A percentile compares a stretch with the other conserved stretches of the same genome.
These are phyloP conservation scores for Dinoponera quadriceps DNA, from an alignment of 1,140 invertebrate genomes.

Conservation along the genomic window DNA sequence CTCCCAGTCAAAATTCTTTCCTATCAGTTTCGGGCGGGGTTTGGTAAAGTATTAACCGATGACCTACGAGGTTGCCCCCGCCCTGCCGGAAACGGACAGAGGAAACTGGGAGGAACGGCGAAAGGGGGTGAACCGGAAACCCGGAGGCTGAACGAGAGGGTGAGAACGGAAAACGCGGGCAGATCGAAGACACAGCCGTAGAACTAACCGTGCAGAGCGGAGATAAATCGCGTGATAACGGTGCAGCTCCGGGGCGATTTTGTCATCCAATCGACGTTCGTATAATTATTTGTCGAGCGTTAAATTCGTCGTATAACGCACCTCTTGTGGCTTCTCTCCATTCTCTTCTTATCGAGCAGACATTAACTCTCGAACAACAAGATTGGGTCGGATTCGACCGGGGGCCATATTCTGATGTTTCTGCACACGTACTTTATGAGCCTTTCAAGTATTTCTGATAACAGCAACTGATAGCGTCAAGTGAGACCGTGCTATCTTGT, in stretches of 20 bases:
- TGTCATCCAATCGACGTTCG: background rate
- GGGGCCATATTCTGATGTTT: no score
- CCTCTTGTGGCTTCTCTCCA: background rate
- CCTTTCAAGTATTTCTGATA: no score
- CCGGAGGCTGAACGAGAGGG: background rate
- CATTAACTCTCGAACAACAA: no score
- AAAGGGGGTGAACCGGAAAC: background rate
- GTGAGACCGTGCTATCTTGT: no score
- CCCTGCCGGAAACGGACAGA: background rate
- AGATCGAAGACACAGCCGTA: background rate
- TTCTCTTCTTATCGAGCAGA: constrained; percentile 14
- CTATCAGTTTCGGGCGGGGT: background rate
- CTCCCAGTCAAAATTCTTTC: constrained; percentile 31
- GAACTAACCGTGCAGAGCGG: background rate
- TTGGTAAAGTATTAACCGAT: constrained; percentile 52
- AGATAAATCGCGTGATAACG: background rate
- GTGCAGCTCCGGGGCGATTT: background rate
- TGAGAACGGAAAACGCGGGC: background rate
- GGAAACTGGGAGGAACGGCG: background rate
- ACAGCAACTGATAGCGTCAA: no score
- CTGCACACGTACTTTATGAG: no score
- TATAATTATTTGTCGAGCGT: constrained; percentile 6
- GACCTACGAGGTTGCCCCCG: background rate
- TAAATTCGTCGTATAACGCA: background rate
- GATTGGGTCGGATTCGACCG: no score